Percentiles rank a stretch among this genome's conserved stretches.
These are phyloP conservation scores for Lagodon rhomboides DNA, from an alignment of 2,797 vertebrate species.

Conservation along the genomic window DNA sequence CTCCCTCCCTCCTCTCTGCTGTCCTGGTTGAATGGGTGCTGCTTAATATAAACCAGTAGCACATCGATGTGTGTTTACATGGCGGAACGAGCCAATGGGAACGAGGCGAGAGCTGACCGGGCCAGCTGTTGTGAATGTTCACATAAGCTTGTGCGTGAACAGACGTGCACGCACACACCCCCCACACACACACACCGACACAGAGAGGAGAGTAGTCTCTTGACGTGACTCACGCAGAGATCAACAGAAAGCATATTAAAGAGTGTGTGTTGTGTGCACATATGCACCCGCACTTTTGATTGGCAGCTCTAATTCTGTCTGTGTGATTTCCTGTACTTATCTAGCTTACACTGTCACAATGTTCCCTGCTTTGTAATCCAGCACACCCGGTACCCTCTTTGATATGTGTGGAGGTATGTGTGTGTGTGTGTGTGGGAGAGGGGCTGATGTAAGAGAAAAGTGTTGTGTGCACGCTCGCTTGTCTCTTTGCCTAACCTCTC, in stretches of 20 bases:
- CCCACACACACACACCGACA: constrained; percentile 9
- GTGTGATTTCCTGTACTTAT: constrained; percentile 64
- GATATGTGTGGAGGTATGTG: constrained; percentile 62
- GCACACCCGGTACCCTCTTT: constrained; percentile 56
- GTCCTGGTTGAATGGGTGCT: constrained; percentile 68
- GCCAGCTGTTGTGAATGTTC: constrained; percentile 78
- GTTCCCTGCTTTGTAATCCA: constrained; percentile 71
- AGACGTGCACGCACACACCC: constrained; percentile 11
- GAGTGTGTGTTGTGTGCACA: constrained; percentile 36
- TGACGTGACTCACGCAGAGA: constrained; percentile 36
- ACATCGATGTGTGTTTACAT: constrained; percentile 72
- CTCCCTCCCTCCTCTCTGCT: constrained; percentile 11
- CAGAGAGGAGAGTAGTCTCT: constrained; percentile 28
- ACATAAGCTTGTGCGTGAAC: constrained; percentile 44
- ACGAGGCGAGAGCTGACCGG: constrained; percentile 58
- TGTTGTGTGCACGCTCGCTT: constrained; percentile 28
- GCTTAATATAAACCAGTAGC: constrained; percentile 80
- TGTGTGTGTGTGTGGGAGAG: constrained; percentile 19
- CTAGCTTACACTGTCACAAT: constrained; percentile 62
- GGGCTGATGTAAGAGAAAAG: constrained; percentile 56
- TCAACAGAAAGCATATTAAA: constrained; percentile 45
- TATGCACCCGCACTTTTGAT: constrained; percentile 49
- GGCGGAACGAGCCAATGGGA: constrained; percentile 64
- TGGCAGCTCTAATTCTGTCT: constrained; percentile 72
- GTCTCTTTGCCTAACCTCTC: constrained; percentile 62